phyloP scores from a whole-genome alignment of 2,113 vertebrate genomes.

The Vulpes ferrilata region DNA sequence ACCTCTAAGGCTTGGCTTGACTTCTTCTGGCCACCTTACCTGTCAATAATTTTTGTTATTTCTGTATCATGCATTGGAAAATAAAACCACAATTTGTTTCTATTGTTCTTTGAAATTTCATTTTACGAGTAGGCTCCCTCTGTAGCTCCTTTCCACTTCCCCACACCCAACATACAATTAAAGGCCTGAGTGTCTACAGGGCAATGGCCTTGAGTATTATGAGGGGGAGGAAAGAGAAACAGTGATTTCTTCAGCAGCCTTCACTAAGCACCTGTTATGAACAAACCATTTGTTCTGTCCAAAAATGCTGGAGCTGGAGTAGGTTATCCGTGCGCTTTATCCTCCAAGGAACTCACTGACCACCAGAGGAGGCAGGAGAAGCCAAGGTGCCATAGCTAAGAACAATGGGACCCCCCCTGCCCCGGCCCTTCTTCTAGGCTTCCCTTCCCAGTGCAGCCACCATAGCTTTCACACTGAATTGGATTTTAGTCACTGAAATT shows the following conservation, averaged over 20 bases:
- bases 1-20: background rate
- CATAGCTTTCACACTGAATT: background rate
- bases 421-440: background rate
- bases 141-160: background rate
- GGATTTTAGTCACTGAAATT: background rate
- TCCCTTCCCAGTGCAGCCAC: background rate
- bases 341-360: background rate
- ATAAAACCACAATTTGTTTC: conserved; percentile 24
- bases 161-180: background rate
- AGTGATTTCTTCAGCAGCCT: background rate
- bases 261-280: background rate
- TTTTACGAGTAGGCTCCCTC: background rate
- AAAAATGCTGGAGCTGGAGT: background rate
- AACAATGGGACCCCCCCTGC: background rate
- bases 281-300: background rate
- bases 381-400: background rate
- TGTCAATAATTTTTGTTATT: background rate
- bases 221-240: background rate
- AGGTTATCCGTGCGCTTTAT: background rate
- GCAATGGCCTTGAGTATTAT: background rate
- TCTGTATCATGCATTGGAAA: background rate
- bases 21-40: background rate
- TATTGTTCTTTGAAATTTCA: background rate
- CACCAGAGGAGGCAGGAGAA: background rate
- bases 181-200: background rate